phyloP scores from a whole-genome alignment of 1,140 invertebrate species.

The Helicorthomorpha holstii region DNA sequence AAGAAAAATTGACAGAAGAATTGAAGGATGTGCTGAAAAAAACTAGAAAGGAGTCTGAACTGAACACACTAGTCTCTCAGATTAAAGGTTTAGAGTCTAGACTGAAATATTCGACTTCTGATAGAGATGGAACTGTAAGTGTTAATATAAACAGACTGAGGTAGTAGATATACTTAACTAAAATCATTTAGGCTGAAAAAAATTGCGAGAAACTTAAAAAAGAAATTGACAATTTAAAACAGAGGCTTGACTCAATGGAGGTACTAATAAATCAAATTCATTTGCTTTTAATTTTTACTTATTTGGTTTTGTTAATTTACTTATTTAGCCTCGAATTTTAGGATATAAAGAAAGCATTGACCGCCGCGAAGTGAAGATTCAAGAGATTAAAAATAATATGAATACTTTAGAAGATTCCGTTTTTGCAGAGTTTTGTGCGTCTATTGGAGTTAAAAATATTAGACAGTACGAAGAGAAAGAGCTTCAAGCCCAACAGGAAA shows the following conservation, averaged over 20 bases:
- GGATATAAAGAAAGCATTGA: conserved; percentile 56
- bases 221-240: conserved; percentile 20
- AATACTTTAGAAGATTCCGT: conserved; percentile 94
- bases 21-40: conserved; percentile 84
- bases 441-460: conserved; percentile 92
- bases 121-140: conserved; percentile 57
- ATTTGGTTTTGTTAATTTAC: conserved; percentile 12
- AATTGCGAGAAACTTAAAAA: conserved; percentile 6
- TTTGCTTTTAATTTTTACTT: conserved; percentile 1
- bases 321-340: conserved; percentile 44
- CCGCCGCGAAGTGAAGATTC: conserved; percentile 68
- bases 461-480: conserved; percentile 95
- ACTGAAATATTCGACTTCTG: conserved; percentile 85
- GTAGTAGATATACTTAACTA: background rate
- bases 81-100: conserved; percentile 88
- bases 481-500: conserved; percentile 82
- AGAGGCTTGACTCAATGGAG: conserved; percentile 20
- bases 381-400: conserved; percentile 87
- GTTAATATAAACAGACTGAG: background rate
- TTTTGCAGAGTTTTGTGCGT: conserved; percentile 80
- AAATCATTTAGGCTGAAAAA: background rate
- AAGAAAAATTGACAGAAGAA: conserved; percentile 43
- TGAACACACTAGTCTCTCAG: conserved; percentile 92
- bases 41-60: conserved; percentile 91
- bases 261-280: background rate